A percentile compares a stretch with the other conserved stretches of the same genome.
These are phyloP conservation scores for Nyctereutes procyonoides DNA, from an alignment of 2,113 vertebrate genomes.

Conservation along the genomic window DNA sequence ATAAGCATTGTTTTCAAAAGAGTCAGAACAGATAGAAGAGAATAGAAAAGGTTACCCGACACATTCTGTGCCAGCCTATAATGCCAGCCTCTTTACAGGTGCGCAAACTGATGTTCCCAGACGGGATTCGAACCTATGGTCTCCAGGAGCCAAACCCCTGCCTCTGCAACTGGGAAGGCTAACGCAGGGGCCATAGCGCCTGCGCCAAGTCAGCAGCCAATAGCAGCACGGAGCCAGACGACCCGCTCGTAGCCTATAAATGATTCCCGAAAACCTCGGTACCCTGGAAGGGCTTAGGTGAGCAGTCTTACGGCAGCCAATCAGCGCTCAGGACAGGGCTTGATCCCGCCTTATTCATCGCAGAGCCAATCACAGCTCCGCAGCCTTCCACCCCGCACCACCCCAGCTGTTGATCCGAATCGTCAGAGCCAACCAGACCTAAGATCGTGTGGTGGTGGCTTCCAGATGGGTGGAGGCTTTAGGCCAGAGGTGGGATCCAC, in stretches of 20 bases:
- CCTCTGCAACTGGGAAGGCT: not conserved
- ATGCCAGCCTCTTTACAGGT: constrained; percentile 64
- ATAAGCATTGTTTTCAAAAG: constrained; percentile 40
- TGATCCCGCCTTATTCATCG: not conserved
- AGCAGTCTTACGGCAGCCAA: not conserved
- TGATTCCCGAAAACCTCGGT: not conserved
- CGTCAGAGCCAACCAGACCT: not conserved
- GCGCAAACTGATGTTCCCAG: constrained; percentile 50
- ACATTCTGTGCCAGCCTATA: constrained; percentile 60
- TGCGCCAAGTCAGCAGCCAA: constrained; percentile 43
- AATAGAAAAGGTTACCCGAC: constrained; percentile 60
- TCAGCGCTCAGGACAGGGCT: not conserved
- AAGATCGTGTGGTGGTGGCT: not conserved
- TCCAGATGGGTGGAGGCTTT: not conserved
- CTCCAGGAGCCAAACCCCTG: constrained; percentile 46
- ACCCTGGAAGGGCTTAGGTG: constrained; percentile 34
- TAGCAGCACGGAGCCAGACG: not conserved
- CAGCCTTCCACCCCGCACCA: not conserved
- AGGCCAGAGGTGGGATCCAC: not conserved
- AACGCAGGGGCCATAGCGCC: not conserved
- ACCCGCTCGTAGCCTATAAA: not conserved
- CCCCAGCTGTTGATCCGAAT: not conserved
- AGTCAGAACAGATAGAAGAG: not conserved
- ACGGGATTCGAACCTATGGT: constrained; percentile 51
- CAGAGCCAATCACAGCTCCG: constrained; percentile 27